Evolutionary conservation across 2,113 vertebrate genomes (phyloP).

Genomic region (Sander lucioperca): DNA sequence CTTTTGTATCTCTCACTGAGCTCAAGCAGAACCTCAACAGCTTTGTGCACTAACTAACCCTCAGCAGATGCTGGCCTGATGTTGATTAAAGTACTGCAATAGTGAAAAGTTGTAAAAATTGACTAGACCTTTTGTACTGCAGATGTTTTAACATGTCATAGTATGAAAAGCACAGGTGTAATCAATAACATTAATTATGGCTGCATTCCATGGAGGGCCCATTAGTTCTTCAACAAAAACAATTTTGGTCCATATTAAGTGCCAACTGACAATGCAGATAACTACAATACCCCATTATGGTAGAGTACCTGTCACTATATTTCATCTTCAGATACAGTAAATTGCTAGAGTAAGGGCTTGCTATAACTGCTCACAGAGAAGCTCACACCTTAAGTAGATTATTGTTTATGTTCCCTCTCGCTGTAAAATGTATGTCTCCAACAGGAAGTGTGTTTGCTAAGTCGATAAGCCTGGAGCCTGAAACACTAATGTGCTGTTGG

Average conservation of each 20-base stretch:
- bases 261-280: background rate
- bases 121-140: background rate
- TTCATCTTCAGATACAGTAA: constrained; percentile 29
- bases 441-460: constrained; percentile 53
- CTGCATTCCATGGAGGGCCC: background rate
- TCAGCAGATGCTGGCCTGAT: constrained; percentile 39
- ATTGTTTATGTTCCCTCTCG: constrained; percentile 58
- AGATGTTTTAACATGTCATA: background rate
- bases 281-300: background rate
- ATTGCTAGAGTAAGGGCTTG: constrained; percentile 48
- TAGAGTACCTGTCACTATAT: background rate
- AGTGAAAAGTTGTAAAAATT: background rate
- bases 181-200: background rate
- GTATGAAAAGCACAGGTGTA: background rate
- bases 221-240: background rate
- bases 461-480: constrained; percentile 38
- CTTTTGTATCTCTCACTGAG: constrained; percentile 16
- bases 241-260: background rate
- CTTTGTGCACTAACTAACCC: constrained; percentile 33
- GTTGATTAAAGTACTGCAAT: constrained; percentile 34
- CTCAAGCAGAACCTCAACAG: constrained; percentile 20
- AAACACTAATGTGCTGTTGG: constrained; percentile 21
- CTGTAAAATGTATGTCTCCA: constrained; percentile 60
- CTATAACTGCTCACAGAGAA: constrained; percentile 45
- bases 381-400: constrained; percentile 69